Evolutionary conservation across 2,113 vertebrate genomes (phyloP), one percentile per base, ranked within the genome.

Genomic region (Anoura caudifer): DNA sequence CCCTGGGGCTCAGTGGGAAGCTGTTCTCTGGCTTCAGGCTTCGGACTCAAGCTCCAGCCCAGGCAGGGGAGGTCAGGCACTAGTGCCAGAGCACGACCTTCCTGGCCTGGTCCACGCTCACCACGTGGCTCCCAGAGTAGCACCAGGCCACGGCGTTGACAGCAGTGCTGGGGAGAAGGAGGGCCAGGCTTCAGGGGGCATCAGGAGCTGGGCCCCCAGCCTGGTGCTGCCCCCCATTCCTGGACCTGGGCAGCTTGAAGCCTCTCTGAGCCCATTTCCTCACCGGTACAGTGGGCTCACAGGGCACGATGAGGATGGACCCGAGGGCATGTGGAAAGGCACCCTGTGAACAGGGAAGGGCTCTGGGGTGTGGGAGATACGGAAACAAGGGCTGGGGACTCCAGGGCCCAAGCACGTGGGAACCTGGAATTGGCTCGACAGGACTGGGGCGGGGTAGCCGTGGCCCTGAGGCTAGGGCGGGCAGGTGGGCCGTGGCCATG

Each of bases 111-210:
- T 99, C 99, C 96, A 99, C 99, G 12, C 99, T 99, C 90, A 99
- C 99, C 19, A 99, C 97, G 1, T 98, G 98, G 36, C 98, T 98
- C 0, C 99, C 99, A 0, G 99, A 99, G 81, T 92, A 76, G 45
- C 99, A 99, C 99, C 99, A 99, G 81, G 99, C 98, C 96, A 99
- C 99, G 0, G 99, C 99, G 0, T 98, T 99, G 97, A 99, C 97
- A 5, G 99, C 97, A 5, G 98, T 94, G 19, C 99, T 99, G 81
- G 22, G 63, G 80, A 91, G 13, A 79, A 6, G 20, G 56, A 77
- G n/a, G 6, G 28, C 8, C 38, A 59, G 75, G 50, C 31, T 61
- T 92, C 26, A 95, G 92, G 52, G 56, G 28, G 52, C 26, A 1
- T 33, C 8, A 1, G 50, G 45, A 41, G 56, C 67, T 3, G 38